Conservation (phyloP, 2,797 vertebrate species). For the Alcedo quadribrachys region DNA sequence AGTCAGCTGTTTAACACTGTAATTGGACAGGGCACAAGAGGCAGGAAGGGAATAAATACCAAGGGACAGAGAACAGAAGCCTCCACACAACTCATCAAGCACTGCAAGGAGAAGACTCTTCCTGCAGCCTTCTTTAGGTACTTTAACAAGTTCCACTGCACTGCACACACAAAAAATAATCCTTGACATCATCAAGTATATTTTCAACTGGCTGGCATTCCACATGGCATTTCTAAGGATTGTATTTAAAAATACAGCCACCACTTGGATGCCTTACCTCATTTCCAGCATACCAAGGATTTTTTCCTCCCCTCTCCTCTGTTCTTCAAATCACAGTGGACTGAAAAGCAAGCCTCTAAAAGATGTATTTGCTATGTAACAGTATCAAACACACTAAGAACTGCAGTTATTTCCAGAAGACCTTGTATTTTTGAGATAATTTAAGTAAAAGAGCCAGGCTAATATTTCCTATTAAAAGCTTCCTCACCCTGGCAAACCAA, state of each 20-base stretch:
- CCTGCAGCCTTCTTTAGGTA: neutral
- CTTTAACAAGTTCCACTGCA: neutral
- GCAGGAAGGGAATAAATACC: neutral
- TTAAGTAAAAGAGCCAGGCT: neutral
- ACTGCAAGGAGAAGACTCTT: neutral
- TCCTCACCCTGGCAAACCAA: neutral
- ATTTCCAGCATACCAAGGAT: neutral
- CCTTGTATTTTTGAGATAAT: neutral
- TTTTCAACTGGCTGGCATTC: neutral
- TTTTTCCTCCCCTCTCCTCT: neutral
- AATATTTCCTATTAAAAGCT: neutral
- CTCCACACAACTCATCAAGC: neutral
- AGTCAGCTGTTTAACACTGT: neutral
- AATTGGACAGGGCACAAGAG: neutral
- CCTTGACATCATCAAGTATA: neutral
- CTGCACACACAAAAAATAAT: neutral
- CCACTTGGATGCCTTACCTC: neutral
- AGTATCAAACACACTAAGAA: neutral
- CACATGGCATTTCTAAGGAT: neutral
- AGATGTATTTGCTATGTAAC: neutral
- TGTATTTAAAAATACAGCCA: neutral
- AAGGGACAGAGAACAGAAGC: neutral
- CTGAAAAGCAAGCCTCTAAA: neutral
- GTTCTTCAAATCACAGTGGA: neutral
- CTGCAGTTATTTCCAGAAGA: neutral